These are phyloP conservation scores for Sparidentex hasta DNA, from an alignment of 2,797 vertebrate genomes.

Conservation along the genomic window DNA sequence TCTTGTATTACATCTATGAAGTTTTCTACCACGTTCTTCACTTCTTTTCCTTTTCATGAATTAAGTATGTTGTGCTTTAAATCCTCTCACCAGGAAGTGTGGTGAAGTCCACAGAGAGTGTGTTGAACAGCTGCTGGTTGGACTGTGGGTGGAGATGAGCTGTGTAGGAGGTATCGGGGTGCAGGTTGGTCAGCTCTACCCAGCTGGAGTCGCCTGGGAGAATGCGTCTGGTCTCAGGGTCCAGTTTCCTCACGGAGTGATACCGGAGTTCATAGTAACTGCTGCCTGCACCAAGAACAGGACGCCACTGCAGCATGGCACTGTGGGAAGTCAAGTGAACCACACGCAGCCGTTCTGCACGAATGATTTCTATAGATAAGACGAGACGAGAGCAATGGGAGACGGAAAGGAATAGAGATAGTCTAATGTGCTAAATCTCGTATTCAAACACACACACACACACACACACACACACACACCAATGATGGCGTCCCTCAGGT, in stretches of 20 bases:
- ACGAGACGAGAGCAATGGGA: not conserved
- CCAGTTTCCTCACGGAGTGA: not conserved
- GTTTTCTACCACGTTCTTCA: too few species aligned
- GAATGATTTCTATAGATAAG: conserved; percentile 73
- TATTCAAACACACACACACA: not conserved
- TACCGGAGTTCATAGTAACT: conserved; percentile 76
- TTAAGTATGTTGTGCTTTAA: not conserved
- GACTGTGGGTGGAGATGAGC: conserved; percentile 71
- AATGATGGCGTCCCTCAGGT: conserved; percentile 87
- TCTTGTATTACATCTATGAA: too few species aligned
- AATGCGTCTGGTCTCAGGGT: conserved; percentile 14
- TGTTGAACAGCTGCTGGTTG: conserved; percentile 55
- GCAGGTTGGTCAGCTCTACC: conserved; percentile 69
- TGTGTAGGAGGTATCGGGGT: conserved; percentile 77
- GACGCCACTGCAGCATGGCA: conserved; percentile 81
- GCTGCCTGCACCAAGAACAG: conserved; percentile 57
- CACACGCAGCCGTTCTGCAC: conserved; percentile 68
- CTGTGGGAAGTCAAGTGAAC: conserved; percentile 70
- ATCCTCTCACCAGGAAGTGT: conserved; percentile 78
- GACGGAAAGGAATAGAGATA: not conserved
- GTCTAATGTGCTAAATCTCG: not conserved
- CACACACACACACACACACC: conserved; percentile 78
- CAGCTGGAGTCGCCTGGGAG: conserved; percentile 58
- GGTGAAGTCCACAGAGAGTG: conserved; percentile 75
- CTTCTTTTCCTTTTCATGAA: too few species aligned